Evolutionary conservation across 2,888 invertebrate species (phyloP), one percentile per base, ranked within the genome.

Genomic region (Melinaea menophilus): DNA sequence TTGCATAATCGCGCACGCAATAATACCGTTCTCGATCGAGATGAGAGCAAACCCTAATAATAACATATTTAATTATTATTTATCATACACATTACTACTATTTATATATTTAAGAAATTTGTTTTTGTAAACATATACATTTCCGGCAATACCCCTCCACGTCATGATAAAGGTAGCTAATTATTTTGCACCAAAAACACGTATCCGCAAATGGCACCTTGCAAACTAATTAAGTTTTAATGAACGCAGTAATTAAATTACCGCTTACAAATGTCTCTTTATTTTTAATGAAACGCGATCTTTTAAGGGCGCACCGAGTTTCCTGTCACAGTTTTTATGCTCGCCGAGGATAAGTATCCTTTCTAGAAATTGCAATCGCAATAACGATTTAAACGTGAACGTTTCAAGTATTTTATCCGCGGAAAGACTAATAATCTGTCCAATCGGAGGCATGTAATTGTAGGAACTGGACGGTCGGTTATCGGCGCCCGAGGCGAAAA

Each of bases 1-100:
- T 89, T 89, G 86, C 89, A 87, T 89, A 89, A 89, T 85, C 81
- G 75, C 71, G 81, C 86, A 85, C 82, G 86, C 86, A 84, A 83
- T 69, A 81, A 79, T 86, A 85, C 87, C 87, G 86, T 86, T 83
- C 72, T 76, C 79, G 79, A 77, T 74, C 66, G 62, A 64, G 68
- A 65, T 68, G 75, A 77, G 74, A 61, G 48, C 56, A 55, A 63
- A 65, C 54, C 46, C 48, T 7, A 48, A 48, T 22, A 48, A 48
- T 48, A 22, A 48, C 7, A 13, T 48, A 22, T 48, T 22, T 22
- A 48, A n/a, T 22, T 12, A 13, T 48, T 5, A 48, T 48, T 48
- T 22, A 48, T 48, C 48, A 2, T 48, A 7, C 22, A 22, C 22
- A 22, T 1, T 1, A 22, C 1, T 22, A 22, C 22, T 22, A 22